A percentile compares a stretch with the other conserved stretches of the same genome.
These are phyloP conservation scores for Cladopsammia gracilis DNA, from an alignment of 64 coral and sea anemone genomes.

Conservation along the genomic window DNA sequence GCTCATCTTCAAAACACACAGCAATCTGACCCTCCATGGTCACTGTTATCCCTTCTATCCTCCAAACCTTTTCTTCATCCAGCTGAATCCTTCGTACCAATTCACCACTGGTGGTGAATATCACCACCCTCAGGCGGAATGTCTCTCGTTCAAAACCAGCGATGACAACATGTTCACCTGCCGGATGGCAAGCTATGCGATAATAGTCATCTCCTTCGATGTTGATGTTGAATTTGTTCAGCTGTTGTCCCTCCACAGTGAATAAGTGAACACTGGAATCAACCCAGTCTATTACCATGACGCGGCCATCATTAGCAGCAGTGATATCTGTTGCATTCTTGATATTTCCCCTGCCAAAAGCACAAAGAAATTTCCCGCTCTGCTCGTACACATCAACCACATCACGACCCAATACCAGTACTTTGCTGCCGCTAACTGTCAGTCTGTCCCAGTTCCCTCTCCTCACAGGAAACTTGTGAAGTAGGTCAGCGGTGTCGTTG, in stretches of 20 bases:
- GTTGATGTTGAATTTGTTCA: not conserved
- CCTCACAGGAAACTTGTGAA: no score
- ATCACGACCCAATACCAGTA: no score
- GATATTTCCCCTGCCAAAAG: slow-evolving; percentile 19
- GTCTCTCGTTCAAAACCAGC: not conserved
- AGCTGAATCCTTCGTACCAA: not conserved
- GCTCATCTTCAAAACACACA: not conserved
- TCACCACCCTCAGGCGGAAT: not conserved
- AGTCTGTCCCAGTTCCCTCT: no score
- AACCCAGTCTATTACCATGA: slow-evolving; percentile 17
- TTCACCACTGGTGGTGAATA: slow-evolving; percentile 27
- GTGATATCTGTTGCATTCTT: not conserved
- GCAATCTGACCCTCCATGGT: slow-evolving; percentile 44
- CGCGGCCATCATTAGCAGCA: slow-evolving; percentile 28
- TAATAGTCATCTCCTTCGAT: not conserved
- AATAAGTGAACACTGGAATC: slow-evolving; percentile 33
- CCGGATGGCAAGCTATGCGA: slow-evolving; percentile 8
- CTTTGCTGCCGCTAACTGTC: no score
- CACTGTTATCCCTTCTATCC: slow-evolving; percentile 2
- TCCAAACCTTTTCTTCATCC: not conserved
- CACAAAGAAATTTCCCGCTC: slow-evolving; percentile 24
- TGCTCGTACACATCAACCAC: slow-evolving; percentile 7
- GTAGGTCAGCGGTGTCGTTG: no score
- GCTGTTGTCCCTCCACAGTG: slow-evolving; percentile 2
- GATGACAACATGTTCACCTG: slow-evolving; percentile 26